Conservation (phyloP, 2,113 vertebrate genomes). For the Zeus faber region DNA sequence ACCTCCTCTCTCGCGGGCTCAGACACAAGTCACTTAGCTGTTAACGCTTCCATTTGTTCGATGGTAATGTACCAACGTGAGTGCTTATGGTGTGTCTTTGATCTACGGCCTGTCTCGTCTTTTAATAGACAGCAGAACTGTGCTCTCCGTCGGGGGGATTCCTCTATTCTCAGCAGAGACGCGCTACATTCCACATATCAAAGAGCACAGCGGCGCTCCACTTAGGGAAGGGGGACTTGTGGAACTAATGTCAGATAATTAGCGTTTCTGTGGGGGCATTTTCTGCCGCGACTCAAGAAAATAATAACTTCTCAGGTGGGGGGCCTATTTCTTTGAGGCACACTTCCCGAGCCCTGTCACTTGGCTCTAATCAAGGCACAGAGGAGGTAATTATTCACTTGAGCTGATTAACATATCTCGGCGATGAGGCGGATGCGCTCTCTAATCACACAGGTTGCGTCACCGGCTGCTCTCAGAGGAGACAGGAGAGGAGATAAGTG, state of each 20-base stretch:
- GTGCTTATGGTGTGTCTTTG: conserved; percentile 14
- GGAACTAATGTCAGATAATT: conserved; percentile 62
- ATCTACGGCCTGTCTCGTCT: conserved; percentile 31
- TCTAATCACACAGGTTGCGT: conserved; percentile 46
- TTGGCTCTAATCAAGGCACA: conserved; percentile 58
- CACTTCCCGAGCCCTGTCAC: conserved; percentile 37
- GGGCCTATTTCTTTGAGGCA: conserved; percentile 62
- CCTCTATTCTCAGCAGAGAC: conserved; percentile 34
- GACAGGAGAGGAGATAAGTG: background rate
- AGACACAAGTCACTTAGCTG: background rate
- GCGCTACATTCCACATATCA: conserved; percentile 46
- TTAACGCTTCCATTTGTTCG: conserved; percentile 9
- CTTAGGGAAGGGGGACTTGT: conserved; percentile 30
- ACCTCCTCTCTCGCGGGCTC: background rate
- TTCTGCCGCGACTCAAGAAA: conserved; percentile 47
- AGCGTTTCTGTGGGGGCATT: conserved; percentile 55
- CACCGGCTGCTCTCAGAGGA: background rate
- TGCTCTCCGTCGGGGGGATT: conserved; percentile 35
- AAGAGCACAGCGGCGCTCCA: conserved; percentile 36
- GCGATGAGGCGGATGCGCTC: conserved; percentile 30
- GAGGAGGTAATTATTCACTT: conserved; percentile 61
- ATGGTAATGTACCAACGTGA: conserved; percentile 19
- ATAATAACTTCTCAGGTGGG: conserved; percentile 57
- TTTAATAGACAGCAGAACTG: conserved; percentile 50
- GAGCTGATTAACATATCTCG: conserved; percentile 52